Percentiles rank a stretch among this genome's conserved stretches.
phyloP scores from a whole-genome alignment of 2,797 vertebrate genomes.

The Argya squamiceps region DNA sequence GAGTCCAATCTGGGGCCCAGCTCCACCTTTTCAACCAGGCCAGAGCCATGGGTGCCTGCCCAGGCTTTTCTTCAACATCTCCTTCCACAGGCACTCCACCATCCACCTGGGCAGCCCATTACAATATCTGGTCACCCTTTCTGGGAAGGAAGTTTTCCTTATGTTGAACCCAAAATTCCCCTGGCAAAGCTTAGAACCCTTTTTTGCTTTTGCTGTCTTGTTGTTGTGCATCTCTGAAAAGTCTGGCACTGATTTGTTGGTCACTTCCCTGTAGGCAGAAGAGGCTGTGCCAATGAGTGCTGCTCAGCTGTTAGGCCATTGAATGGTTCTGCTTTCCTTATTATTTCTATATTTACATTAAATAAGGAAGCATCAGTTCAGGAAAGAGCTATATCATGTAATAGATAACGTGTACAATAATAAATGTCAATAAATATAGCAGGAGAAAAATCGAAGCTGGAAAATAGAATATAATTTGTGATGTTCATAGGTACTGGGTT shows the following conservation, averaged over 20 bases:
- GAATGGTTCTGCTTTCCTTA: background rate
- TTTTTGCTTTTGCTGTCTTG: background rate
- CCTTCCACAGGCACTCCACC: background rate
- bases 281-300: background rate
- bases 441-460: background rate
- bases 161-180: background rate
- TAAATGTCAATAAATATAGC: background rate
- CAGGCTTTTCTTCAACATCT: background rate
- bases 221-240: fast-evolving
- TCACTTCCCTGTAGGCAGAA: background rate
- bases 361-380: background rate
- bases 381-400: background rate
- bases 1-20: background rate
- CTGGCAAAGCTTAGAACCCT: fast-evolving
- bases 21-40: no score
- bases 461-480: background rate
- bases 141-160: background rate
- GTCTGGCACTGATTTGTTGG: background rate
- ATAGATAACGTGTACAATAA: background rate
- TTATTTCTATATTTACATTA: background rate
- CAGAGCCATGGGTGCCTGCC: no score
- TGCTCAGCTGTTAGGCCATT: background rate
- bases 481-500: background rate
- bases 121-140: no score
- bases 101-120: background rate